A percentile compares a stretch with the other conserved stretches of the same genome.
Evolutionary conservation across 2,113 vertebrate species (phyloP).

Genomic region (Salvator merianae): DNA sequence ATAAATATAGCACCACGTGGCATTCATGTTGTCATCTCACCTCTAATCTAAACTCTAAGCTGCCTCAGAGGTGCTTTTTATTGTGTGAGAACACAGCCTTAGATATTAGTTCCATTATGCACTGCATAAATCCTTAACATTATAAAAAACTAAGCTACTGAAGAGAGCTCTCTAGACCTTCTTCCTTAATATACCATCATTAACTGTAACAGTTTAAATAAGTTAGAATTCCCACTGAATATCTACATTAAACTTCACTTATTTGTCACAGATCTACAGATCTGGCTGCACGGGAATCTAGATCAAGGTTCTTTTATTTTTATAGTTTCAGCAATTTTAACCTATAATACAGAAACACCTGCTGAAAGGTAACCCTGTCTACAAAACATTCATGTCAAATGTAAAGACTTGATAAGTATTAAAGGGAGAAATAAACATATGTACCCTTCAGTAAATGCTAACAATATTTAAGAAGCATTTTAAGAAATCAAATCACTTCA

Average conservation of each 20-base stretch:
- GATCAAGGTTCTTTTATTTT: neutral
- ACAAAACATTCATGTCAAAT: no score
- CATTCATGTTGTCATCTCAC: no score
- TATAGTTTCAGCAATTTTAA: neutral
- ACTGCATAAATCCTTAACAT: neutral
- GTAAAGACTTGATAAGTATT: no score
- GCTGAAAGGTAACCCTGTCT: no score
- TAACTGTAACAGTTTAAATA: slow-evolving; percentile 16
- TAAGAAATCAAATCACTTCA: no score
- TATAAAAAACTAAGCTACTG: slow-evolving; percentile 16
- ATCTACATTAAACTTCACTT: slow-evolving; percentile 12
- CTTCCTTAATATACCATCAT: neutral
- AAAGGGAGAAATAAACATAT: no score
- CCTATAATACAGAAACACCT: no score
- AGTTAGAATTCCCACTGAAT: slow-evolving; percentile 9
- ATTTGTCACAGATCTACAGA: neutral
- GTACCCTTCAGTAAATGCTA: no score
- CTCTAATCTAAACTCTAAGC: no score
- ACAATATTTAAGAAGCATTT: no score
- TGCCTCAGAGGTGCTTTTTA: no score
- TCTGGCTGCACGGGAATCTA: neutral
- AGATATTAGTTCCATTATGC: neutral
- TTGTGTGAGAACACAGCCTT: neutral
- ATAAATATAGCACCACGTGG: no score
- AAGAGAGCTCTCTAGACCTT: slow-evolving; percentile 11